Evolutionary conservation across 2,888 invertebrate genomes (phyloP).

Genomic region (Selenia dentaria): DNA sequence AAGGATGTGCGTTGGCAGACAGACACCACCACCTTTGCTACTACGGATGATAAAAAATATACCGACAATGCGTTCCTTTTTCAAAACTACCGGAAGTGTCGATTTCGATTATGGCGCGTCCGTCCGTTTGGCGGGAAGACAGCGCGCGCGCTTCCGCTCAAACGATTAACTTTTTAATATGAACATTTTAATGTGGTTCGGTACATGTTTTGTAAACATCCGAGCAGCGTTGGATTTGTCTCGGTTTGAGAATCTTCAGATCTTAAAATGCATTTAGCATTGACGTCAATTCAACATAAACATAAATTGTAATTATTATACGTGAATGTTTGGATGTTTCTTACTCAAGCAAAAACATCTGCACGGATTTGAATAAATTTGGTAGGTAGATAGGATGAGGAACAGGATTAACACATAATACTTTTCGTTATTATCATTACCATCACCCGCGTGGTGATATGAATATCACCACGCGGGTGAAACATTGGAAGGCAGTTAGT

Average conservation of each 20-base stretch:
- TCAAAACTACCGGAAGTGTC: slow-evolving; percentile 58
- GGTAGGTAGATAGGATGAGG: too few relatives aligned
- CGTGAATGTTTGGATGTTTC: too few relatives aligned
- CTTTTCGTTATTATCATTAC: too few relatives aligned
- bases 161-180: slow-evolving; percentile 31
- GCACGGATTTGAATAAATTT: too few relatives aligned
- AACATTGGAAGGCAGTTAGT: too few relatives aligned
- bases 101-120: slow-evolving; percentile 62
- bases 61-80: slow-evolving; percentile 54
- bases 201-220: slow-evolving; percentile 28
- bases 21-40: slow-evolving; percentile 11
- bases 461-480: too few relatives aligned
- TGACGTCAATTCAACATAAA: too few relatives aligned
- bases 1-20: background rate
- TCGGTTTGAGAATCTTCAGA: background rate
- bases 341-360: too few relatives aligned
- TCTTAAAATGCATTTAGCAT: too few relatives aligned
- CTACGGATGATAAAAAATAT: slow-evolving; percentile 43
- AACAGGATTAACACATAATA: too few relatives aligned
- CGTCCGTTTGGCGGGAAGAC: slow-evolving; percentile 54
- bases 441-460: too few relatives aligned
- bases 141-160: slow-evolving; percentile 51
- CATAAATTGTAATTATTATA: too few relatives aligned
- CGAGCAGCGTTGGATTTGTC: slow-evolving; percentile 11
- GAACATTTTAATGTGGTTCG: slow-evolving; percentile 19